Percentiles rank a stretch among this genome's conserved stretches.
Evolutionary conservation across 2,113 vertebrate genomes (phyloP).

Genomic region (Saccopteryx bilineata): DNA sequence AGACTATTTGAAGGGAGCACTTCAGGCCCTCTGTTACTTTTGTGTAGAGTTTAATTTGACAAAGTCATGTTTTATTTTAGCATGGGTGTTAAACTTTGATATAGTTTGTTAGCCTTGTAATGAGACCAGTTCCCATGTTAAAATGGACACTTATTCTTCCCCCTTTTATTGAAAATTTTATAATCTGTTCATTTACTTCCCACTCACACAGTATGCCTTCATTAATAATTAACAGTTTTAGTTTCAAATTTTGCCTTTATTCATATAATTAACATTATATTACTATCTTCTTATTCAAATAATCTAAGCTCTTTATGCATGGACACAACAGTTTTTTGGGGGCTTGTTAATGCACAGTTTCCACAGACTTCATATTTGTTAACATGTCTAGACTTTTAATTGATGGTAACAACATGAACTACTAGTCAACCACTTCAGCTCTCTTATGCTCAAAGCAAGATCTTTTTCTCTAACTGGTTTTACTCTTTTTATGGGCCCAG

Average conservation of each 20-base stretch:
- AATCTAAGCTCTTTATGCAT: slow-evolving; percentile 19
- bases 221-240: slow-evolving; percentile 53
- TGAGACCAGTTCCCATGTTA: slow-evolving; percentile 79
- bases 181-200: slow-evolving; percentile 69
- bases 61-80: slow-evolving; percentile 79
- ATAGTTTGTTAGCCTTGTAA: slow-evolving; percentile 82
- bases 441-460: neutral
- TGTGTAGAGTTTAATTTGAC: slow-evolving; percentile 75
- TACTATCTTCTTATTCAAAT: slow-evolving; percentile 2
- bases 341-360: neutral
- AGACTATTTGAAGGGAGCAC: slow-evolving; percentile 59
- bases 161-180: slow-evolving; percentile 67
- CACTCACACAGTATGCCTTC: slow-evolving; percentile 2
- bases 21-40: slow-evolving; percentile 61
- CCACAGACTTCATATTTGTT: neutral
- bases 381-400: slow-evolving; percentile 24
- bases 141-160: slow-evolving; percentile 68
- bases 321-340: neutral
- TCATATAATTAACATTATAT: neutral
- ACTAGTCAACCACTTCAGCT: neutral
- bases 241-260: slow-evolving; percentile 54
- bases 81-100: slow-evolving; percentile 74
- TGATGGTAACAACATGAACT: neutral
- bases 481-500: too few species aligned
- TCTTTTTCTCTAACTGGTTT: neutral